Percentiles rank a stretch among this genome's conserved stretches.
These are phyloP conservation scores for Clamator glandarius DNA, from an alignment of 2,797 vertebrate species.

Conservation along the genomic window DNA sequence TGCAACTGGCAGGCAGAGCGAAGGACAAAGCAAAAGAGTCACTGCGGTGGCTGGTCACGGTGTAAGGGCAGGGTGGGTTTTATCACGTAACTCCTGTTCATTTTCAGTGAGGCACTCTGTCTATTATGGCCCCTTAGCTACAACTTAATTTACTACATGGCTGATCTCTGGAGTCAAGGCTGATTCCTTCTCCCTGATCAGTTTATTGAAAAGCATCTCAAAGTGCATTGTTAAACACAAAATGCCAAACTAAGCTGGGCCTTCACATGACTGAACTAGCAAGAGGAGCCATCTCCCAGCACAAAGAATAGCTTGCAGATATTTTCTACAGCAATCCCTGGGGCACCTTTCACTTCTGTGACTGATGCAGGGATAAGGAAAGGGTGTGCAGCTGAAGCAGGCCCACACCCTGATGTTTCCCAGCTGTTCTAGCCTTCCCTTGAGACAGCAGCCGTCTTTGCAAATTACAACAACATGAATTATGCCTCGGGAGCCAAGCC, in stretches of 20 bases:
- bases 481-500: slow-evolving; percentile 21
- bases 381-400: not conserved
- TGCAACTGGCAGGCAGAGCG: not conserved
- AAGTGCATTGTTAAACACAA: not conserved
- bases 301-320: not conserved
- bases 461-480: slow-evolving; percentile 46
- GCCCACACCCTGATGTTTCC: slow-evolving; percentile 61
- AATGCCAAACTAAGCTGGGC: not conserved
- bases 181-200: not conserved
- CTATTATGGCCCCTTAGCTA: not conserved
- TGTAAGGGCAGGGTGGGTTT: rapidly evolving
- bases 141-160: not conserved
- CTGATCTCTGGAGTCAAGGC: not conserved
- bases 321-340: not conserved
- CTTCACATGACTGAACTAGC: not conserved
- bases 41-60: not conserved
- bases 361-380: slow-evolving; percentile 11
- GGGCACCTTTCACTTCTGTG: slow-evolving; percentile 19
- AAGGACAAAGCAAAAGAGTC: not conserved
- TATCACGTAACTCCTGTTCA: rapidly evolving
- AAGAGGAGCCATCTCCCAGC: not conserved
- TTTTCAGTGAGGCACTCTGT: not conserved
- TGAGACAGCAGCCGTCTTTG: slow-evolving; percentile 22
- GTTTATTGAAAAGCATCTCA: not conserved
- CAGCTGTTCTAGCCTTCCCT: slow-evolving; percentile 52